Conservation (phyloP, 1,140 invertebrate genomes). For the Sminthurinus signatus region DNA sequence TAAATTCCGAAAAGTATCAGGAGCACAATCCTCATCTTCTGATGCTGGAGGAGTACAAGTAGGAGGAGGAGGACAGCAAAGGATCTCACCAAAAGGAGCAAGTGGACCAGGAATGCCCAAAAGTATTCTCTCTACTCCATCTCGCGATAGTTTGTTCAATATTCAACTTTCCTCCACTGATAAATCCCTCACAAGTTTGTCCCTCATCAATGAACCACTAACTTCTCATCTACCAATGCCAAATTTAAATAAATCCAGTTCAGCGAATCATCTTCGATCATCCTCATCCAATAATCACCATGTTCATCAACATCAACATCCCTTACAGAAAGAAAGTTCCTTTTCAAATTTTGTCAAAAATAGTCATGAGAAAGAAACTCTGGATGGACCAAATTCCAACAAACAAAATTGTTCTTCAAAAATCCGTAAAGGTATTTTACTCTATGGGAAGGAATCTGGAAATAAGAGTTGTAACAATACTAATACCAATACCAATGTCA, state of each 20-base stretch:
- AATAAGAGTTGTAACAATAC: too few relatives aligned
- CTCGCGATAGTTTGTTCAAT: slow-evolving; percentile 19
- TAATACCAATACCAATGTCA: too few relatives aligned
- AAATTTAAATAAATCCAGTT: too few relatives aligned
- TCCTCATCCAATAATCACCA: too few relatives aligned
- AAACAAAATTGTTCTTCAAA: too few relatives aligned
- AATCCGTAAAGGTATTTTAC: too few relatives aligned
- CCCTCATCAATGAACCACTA: background rate
- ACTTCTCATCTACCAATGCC: background rate
- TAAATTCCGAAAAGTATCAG: slow-evolving; percentile 27
- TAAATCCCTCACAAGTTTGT: slow-evolving; percentile 19
- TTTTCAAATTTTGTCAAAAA: too few relatives aligned
- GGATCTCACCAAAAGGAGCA: background rate
- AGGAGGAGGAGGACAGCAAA: background rate
- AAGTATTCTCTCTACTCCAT: slow-evolving; percentile 2
- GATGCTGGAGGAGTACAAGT: background rate
- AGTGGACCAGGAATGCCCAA: background rate
- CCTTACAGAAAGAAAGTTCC: background rate
- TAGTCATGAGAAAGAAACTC: too few relatives aligned
- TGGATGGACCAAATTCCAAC: too few relatives aligned
- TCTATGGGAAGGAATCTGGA: too few relatives aligned
- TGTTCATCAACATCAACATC: too few relatives aligned
- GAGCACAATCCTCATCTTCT: background rate
- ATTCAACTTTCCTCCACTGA: slow-evolving; percentile 3
- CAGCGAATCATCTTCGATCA: too few relatives aligned